phyloP scores from a whole-genome alignment of 2,888 invertebrate species.

The Orchesellides sinensis region DNA sequence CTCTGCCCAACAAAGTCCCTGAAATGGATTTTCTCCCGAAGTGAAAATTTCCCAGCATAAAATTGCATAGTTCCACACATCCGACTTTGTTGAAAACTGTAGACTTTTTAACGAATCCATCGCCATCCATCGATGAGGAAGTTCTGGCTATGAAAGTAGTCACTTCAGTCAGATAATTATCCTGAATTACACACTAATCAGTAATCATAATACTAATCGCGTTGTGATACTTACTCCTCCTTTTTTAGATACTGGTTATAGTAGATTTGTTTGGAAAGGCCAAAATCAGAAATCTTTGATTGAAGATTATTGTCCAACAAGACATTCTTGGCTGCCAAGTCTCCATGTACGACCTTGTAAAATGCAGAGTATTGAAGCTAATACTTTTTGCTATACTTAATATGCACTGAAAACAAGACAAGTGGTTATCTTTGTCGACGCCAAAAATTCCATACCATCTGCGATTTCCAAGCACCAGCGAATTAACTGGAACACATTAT shows the following conservation, averaged over 20 bases:
- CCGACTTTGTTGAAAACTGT: constrained; percentile 26
- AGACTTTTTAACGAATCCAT: constrained; percentile 18
- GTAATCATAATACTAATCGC: not conserved
- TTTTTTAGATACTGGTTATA: constrained; percentile 47
- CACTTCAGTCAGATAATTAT: not conserved
- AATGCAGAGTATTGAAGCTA: not conserved
- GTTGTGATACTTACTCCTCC: not conserved
- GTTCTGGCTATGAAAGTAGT: constrained; percentile 7
- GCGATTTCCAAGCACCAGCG: constrained; percentile 47
- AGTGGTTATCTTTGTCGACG: constrained; percentile 13
- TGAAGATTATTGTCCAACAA: constrained; percentile 1
- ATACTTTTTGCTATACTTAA: not conserved
- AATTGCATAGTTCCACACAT: constrained; percentile 42
- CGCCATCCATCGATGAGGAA: constrained; percentile 47
- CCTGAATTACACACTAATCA: not conserved
- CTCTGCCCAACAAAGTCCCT: constrained; percentile 23
- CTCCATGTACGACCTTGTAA: constrained; percentile 31
- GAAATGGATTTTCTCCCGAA: constrained; percentile 40
- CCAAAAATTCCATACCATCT: constrained; percentile 46
- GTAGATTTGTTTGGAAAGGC: constrained; percentile 33
- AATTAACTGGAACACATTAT: constrained; percentile 11
- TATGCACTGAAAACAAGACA: too few species aligned
- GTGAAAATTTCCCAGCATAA: constrained; percentile 46
- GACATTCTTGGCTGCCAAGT: constrained; percentile 30
- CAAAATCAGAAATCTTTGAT: constrained; percentile 45